phyloP scores from a whole-genome alignment of 23 tunicate genomes.

The Aplidium turbinatum region DNA sequence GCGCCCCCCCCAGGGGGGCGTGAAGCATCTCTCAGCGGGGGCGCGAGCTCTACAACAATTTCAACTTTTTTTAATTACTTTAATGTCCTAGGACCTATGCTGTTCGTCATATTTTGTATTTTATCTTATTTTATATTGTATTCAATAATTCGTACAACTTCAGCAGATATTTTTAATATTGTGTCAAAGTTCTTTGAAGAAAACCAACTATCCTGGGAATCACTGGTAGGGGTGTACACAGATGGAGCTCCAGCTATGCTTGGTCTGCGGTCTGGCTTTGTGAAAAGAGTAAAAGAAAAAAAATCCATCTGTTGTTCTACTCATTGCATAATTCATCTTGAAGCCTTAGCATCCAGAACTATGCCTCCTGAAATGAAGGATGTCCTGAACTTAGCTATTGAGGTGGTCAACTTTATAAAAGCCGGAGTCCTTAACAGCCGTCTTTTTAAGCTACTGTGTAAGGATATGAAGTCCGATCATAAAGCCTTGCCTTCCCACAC shows the following conservation, averaged over 20 bases:
- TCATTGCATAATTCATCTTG: conserved; percentile 36
- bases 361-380: conserved; percentile 32
- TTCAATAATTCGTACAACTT: conserved; percentile 40
- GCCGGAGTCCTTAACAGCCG: conserved; percentile 24
- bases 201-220: conserved; percentile 33
- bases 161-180: conserved; percentile 31
- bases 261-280: conserved; percentile 28
- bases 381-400: conserved; percentile 15
- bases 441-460: conserved; percentile 15
- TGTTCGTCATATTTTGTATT: no score
- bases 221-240: conserved; percentile 26
- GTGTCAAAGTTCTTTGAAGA: conserved; percentile 28
- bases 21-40: no score
- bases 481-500: conserved; percentile 8
- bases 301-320: conserved; percentile 18
- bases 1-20: no score
- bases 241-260: conserved; percentile 36
- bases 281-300: conserved; percentile 21
- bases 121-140: no score
- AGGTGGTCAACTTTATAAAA: conserved; percentile 12
- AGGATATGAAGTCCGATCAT: conserved; percentile 24
- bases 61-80: no score
- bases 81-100: no score
- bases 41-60: no score
- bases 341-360: conserved; percentile 37